These are phyloP conservation scores for Pseudococcus viburni DNA, from an alignment of 2,888 invertebrate species.

Conservation along the genomic window DNA sequence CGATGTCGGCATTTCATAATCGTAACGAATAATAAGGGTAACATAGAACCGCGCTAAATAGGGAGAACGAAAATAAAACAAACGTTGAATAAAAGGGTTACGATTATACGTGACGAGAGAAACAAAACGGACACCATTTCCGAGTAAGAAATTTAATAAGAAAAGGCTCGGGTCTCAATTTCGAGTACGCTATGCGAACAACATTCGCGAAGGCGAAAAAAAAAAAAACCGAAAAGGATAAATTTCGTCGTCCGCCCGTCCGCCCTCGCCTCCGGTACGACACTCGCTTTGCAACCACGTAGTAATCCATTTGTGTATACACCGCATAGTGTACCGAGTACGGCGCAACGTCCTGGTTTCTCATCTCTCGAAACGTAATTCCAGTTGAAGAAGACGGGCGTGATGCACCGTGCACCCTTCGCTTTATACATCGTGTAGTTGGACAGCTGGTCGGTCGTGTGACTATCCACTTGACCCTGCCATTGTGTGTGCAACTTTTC, in stretches of 20 bases:
- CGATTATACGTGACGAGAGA: conserved; percentile 51
- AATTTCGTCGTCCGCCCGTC: not conserved
- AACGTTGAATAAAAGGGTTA: conserved; percentile 53
- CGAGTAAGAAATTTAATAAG: conserved; percentile 40
- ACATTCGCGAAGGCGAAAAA: not conserved
- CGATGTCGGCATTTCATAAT: conserved; percentile 41
- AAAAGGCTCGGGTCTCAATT: conserved; percentile 4
- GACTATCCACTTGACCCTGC: no score
- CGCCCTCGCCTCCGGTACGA: not conserved
- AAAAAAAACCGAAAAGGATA: not conserved
- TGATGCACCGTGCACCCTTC: no score
- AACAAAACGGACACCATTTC: conserved; percentile 39
- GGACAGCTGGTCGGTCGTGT: no score
- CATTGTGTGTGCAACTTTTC: no score
- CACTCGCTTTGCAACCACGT: not conserved
- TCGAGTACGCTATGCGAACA: not conserved
- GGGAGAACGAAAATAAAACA: conserved; percentile 46
- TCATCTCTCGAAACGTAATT: no score
- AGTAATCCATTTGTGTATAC: conserved; percentile 1
- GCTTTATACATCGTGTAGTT: no score
- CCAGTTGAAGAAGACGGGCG: no score
- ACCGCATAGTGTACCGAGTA: not conserved
- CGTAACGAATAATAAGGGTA: conserved; percentile 50
- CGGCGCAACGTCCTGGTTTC: no score
- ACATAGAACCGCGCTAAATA: conserved; percentile 25